phyloP scores from a whole-genome alignment of 2,888 invertebrate species.

The Choristoneura rosaceana region DNA sequence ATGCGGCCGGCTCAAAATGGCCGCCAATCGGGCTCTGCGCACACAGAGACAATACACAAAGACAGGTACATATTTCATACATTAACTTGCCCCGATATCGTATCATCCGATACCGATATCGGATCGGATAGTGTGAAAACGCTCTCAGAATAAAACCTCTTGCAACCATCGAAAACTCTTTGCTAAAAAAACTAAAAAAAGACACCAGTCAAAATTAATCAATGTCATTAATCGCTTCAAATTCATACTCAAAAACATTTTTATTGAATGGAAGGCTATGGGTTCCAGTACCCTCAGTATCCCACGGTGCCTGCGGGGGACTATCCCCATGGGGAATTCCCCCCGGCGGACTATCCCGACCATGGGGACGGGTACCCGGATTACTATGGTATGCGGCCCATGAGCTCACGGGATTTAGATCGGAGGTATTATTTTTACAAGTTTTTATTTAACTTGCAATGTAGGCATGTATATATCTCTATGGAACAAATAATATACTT shows the following conservation, averaged over 20 bases:
- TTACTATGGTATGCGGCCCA: slow-evolving; percentile 64
- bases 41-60: no score
- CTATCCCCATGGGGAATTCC: neutral
- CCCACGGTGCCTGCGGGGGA: slow-evolving; percentile 57
- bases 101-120: no score
- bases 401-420: slow-evolving; percentile 54
- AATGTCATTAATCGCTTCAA: slow-evolving; percentile 52
- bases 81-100: no score
- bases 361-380: slow-evolving; percentile 77
- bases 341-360: slow-evolving; percentile 61
- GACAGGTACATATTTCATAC: no score
- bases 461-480: no score
- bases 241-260: slow-evolving; percentile 48
- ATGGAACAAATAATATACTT: no score
- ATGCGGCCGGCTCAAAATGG: no score
- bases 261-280: slow-evolving; percentile 69
- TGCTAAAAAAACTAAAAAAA: slow-evolving; percentile 22
- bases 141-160: neutral
- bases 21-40: no score
- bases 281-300: slow-evolving; percentile 64
- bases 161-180: neutral
- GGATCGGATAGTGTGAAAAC: no score
- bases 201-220: slow-evolving; percentile 57
- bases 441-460: no score
- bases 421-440: slow-evolving; percentile 51